Conservation (phyloP, 2,113 vertebrate genomes). For the Fulmarus glacialis region DNA sequence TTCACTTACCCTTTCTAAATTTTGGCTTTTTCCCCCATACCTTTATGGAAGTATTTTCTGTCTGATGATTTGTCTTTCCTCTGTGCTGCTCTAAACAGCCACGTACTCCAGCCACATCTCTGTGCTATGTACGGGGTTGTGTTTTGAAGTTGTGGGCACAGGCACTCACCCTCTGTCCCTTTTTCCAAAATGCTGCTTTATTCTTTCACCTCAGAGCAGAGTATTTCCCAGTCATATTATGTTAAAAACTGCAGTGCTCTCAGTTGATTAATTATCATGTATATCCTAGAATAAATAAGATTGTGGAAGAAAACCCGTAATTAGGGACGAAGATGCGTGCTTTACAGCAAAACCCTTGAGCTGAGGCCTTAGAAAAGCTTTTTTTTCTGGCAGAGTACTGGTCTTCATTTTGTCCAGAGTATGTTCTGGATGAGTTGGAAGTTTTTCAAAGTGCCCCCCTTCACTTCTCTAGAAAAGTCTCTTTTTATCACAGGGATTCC, state of each 20-base stretch:
- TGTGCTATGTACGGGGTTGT: background rate
- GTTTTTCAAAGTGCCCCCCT: background rate
- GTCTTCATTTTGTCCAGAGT: background rate
- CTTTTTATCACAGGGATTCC: background rate
- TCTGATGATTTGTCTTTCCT: background rate
- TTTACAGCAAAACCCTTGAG: background rate
- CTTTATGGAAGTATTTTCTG: background rate
- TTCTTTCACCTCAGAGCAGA: background rate
- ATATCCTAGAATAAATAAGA: background rate
- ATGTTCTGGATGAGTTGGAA: background rate
- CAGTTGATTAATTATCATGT: background rate
- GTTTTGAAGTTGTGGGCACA: background rate
- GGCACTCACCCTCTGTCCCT: background rate
- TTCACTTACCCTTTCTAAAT: background rate
- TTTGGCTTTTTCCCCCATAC: background rate
- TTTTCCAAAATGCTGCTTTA: background rate
- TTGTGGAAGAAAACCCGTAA: background rate
- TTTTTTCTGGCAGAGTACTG: background rate
- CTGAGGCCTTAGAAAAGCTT: background rate
- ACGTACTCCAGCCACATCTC: rapidly evolving
- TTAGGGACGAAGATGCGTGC: background rate
- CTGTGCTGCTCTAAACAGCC: background rate
- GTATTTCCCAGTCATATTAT: background rate
- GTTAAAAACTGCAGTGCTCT: background rate
- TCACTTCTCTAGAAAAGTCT: background rate